Percentiles rank a stretch among this genome's conserved stretches.
phyloP scores from a whole-genome alignment of 2,113 vertebrate species.

The Chlorodrepanis virens region DNA sequence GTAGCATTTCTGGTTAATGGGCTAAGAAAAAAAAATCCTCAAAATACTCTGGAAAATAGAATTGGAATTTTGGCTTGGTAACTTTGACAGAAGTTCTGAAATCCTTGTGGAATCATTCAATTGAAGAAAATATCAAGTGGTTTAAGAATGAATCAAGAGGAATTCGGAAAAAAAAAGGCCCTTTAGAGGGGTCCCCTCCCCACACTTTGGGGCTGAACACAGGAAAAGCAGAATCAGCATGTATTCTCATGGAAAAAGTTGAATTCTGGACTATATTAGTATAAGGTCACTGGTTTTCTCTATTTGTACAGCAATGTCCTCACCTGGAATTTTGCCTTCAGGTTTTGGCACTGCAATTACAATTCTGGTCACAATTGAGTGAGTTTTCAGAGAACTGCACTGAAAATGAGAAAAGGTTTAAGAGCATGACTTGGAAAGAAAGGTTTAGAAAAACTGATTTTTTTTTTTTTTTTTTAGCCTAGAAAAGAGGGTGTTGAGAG shows the following conservation, averaged over 20 bases:
- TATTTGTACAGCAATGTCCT: not conserved
- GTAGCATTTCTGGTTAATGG: not conserved
- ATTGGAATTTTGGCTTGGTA: not conserved
- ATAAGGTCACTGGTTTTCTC: not conserved
- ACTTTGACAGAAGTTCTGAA: not conserved
- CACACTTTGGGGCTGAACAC: not conserved
- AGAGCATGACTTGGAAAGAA: not conserved
- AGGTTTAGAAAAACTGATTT: not conserved
- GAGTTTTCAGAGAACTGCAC: not conserved
- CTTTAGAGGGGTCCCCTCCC: not conserved
- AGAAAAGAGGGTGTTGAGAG: not conserved
- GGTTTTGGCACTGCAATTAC: not conserved
- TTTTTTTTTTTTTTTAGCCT: not conserved
- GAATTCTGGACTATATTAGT: not conserved
- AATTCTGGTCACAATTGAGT: not conserved
- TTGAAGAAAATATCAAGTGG: not conserved
- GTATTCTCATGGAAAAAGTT: not conserved
- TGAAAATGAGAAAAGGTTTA: not conserved
- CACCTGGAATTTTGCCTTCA: not conserved
- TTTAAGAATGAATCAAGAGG: not conserved
- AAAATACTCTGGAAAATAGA: not conserved
- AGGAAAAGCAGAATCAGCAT: not conserved
- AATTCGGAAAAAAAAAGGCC: rapidly evolving
- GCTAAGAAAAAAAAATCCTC: not conserved
- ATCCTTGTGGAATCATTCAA: not conserved